These are phyloP conservation scores for Pseudopodoces humilis DNA, from an alignment of 2,113 vertebrate species.

Conservation along the genomic window DNA sequence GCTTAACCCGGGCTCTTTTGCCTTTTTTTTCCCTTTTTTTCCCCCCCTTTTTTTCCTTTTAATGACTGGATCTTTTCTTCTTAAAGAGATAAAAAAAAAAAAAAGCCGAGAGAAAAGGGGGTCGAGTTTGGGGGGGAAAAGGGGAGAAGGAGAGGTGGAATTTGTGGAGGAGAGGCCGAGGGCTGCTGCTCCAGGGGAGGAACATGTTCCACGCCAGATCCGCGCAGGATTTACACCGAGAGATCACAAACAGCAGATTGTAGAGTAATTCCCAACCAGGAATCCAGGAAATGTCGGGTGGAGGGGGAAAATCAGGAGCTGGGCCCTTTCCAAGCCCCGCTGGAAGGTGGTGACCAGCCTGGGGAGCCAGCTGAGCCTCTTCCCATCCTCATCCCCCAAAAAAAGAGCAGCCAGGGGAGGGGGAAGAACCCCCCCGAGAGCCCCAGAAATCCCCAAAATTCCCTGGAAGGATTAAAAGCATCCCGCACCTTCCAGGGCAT, in stretches of 20 bases:
- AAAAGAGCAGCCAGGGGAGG: too few relatives aligned
- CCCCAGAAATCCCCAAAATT: not conserved
- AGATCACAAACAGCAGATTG: constrained; percentile 7
- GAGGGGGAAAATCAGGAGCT: not conserved
- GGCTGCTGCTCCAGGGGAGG: not conserved
- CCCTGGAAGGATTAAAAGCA: not conserved
- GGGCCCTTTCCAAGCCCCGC: constrained; percentile 7
- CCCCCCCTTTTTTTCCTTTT: not conserved
- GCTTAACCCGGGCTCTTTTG: constrained; percentile 3
- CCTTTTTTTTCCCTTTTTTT: not conserved
- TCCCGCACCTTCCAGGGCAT: not conserved
- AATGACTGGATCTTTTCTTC: not conserved
- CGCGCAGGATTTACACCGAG: not conserved
- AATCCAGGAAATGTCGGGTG: constrained; percentile 15
- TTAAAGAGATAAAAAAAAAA: not conserved
- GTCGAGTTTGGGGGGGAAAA: not conserved
- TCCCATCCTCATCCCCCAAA: not conserved
- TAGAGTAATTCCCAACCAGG: not conserved
- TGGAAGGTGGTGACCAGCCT: not conserved
- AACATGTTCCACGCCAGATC: not conserved
- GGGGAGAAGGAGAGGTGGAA: not conserved
- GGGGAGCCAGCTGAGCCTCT: not conserved
- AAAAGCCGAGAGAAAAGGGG: not conserved
- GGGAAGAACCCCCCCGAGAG: not conserved
- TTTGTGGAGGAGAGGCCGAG: not conserved